Conservation (phyloP, 2,797 vertebrate species). For the Esox lucius region DNA sequence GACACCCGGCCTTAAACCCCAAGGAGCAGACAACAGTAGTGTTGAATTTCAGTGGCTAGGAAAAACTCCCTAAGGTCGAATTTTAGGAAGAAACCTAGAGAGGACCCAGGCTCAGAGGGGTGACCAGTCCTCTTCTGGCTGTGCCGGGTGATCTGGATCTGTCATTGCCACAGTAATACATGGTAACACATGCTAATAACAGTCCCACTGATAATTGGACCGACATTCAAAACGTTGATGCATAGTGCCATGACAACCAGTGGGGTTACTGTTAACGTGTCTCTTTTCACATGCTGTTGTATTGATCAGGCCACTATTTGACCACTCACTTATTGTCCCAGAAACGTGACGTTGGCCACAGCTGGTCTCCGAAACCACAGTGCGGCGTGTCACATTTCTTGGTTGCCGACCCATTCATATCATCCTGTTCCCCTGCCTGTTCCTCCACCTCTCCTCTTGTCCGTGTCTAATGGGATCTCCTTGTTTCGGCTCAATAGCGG, state of each 20-base stretch:
- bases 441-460: slow-evolving; percentile 42
- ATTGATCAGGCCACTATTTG: slow-evolving; percentile 32
- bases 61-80: too few relatives aligned
- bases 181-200: background rate
- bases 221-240: slow-evolving; percentile 14
- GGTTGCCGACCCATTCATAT: slow-evolving; percentile 20
- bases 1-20: too few relatives aligned
- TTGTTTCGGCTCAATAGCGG: slow-evolving; percentile 89
- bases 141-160: too few relatives aligned
- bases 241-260: slow-evolving; percentile 13
- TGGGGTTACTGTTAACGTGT: slow-evolving; percentile 27
- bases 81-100: too few relatives aligned
- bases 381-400: slow-evolving; percentile 44
- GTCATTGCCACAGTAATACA: background rate
- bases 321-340: slow-evolving; percentile 26
- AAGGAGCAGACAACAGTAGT: too few relatives aligned
- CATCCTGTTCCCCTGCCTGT: slow-evolving; percentile 49
- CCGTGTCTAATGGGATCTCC: slow-evolving; percentile 78
- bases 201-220: slow-evolving; percentile 6
- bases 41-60: too few relatives aligned
- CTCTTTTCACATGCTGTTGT: slow-evolving; percentile 43
- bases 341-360: slow-evolving; percentile 44
- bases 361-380: slow-evolving; percentile 34
- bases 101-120: too few relatives aligned
- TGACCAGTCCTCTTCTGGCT: too few relatives aligned